A percentile compares a stretch with the other conserved stretches of the same genome.
Evolutionary conservation across 1,140 invertebrate genomes (phyloP).

Genomic region (Ceratoteleas bidentatus): DNA sequence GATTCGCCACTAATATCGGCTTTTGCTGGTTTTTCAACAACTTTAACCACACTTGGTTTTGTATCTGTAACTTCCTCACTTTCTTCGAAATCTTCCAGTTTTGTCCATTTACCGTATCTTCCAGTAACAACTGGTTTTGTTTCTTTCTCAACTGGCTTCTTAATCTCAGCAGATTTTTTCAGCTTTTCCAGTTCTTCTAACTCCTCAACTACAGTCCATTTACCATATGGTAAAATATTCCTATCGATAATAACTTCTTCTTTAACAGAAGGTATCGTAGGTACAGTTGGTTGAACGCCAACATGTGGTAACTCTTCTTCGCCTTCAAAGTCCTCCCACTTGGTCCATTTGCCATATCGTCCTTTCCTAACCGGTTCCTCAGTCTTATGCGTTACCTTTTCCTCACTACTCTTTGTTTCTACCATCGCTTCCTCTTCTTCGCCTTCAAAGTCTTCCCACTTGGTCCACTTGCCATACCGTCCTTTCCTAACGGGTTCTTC

Average conservation of each 20-base stretch:
- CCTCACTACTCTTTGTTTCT: background rate
- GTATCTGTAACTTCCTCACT: background rate
- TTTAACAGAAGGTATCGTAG: background rate
- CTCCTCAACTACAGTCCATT: constrained; percentile 52
- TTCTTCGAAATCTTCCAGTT: constrained; percentile 50
- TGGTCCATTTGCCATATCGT: constrained; percentile 57
- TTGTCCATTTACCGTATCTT: constrained; percentile 60
- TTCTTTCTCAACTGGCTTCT: constrained; percentile 32
- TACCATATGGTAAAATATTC: constrained; percentile 50
- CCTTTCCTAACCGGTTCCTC: constrained; percentile 29
- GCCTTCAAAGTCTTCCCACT: constrained; percentile 71
- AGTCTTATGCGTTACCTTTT: constrained; percentile 1
- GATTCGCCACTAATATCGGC: constrained; percentile 27
- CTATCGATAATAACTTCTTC: constrained; percentile 40
- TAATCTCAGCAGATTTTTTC: constrained; percentile 14
- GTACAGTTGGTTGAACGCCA: background rate
- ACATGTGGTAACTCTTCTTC: constrained; percentile 21
- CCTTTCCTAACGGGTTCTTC: constrained; percentile 26
- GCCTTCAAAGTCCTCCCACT: constrained; percentile 51
- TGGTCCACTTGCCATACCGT: constrained; percentile 55
- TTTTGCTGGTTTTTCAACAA: constrained; percentile 2
- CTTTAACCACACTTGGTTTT: background rate
- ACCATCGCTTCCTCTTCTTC: constrained; percentile 73
- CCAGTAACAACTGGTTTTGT: constrained; percentile 67
- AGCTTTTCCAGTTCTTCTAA: constrained; percentile 49